phyloP scores from a whole-genome alignment of 2,888 invertebrate genomes.

The Kryphioiulus occultus region DNA sequence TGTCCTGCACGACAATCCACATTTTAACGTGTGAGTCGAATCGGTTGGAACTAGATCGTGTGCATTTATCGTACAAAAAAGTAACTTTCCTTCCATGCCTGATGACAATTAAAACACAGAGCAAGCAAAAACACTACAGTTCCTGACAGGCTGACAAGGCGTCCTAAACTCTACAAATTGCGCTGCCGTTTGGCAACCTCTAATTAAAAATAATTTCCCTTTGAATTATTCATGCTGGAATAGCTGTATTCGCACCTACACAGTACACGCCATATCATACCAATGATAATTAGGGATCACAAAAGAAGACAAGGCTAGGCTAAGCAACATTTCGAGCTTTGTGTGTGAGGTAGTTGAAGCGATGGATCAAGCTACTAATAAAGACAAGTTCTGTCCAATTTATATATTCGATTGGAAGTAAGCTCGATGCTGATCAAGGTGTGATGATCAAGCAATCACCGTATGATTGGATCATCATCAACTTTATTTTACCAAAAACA shows the following conservation, averaged over 20 bases:
- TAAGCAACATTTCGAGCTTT: background rate
- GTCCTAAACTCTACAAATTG: background rate
- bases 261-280: background rate
- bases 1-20: background rate
- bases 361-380: background rate
- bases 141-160: background rate
- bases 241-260: background rate
- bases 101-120: slow-evolving; percentile 24
- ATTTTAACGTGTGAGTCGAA: background rate
- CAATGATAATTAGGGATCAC: background rate
- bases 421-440: too few species aligned
- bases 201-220: background rate
- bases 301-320: background rate
- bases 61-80: background rate
- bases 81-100: background rate
- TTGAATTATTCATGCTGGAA: background rate
- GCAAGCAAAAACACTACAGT: background rate
- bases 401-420: background rate
- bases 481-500: too few species aligned
- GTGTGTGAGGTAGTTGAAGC: background rate
- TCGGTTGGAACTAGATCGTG: slow-evolving; percentile 16
- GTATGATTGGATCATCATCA: too few species aligned
- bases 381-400: background rate
- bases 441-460: too few species aligned
- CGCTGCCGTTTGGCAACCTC: background rate